A percentile compares a stretch with the other conserved stretches of the same genome.
Evolutionary conservation across 2,113 vertebrate species (phyloP).

Genomic region (Orcinus orca): DNA sequence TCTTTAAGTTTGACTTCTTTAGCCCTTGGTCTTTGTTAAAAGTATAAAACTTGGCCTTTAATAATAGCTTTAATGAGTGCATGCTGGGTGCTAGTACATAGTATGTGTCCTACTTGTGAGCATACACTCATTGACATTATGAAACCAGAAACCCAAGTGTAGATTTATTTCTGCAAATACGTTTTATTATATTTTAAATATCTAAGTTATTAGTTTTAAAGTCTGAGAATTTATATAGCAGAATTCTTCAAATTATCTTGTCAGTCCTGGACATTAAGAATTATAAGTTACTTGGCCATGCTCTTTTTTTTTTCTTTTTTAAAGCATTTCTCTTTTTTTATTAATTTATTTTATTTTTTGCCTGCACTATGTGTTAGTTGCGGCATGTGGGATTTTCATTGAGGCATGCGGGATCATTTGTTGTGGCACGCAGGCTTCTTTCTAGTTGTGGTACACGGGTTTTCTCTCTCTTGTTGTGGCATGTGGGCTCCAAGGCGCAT

Average conservation of each 20-base stretch:
- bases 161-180: not conserved
- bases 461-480: no score
- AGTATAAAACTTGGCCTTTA: not conserved
- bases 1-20: not conserved
- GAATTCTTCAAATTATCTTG: not conserved
- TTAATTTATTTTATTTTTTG: no score
- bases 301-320: no score
- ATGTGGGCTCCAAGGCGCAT: no score
- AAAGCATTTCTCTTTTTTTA: no score
- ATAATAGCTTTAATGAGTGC: not conserved
- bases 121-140: not conserved
- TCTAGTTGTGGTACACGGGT: no score
- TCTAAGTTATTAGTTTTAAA: not conserved
- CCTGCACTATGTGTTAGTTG: no score
- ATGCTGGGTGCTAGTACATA: not conserved
- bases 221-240: not conserved
- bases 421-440: no score
- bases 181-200: not conserved
- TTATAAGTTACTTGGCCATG: not conserved
- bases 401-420: no score
- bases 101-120: not conserved
- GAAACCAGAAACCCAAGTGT: not conserved
- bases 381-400: no score
- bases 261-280: not conserved
- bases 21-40: not conserved